Conservation (phyloP, 1,140 invertebrate genomes). For the Solen grandis region DNA sequence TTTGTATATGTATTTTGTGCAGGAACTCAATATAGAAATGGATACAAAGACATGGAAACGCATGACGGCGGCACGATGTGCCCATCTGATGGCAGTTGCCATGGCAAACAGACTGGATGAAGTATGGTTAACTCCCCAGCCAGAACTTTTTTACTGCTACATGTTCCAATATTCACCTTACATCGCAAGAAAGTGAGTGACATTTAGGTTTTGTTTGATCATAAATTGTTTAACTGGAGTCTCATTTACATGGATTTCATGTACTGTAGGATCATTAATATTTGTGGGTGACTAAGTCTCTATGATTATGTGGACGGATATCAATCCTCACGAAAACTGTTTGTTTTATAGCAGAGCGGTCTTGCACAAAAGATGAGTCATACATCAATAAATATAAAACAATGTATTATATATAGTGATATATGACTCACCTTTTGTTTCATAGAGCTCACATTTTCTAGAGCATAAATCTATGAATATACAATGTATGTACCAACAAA, state of each 20-base stretch:
- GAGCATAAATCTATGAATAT: no score
- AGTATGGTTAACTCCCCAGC: conserved; percentile 87
- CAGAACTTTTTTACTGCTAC: conserved; percentile 83
- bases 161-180: conserved; percentile 60
- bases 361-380: no score
- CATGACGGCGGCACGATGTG: conserved; percentile 88
- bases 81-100: conserved; percentile 86
- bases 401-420: no score
- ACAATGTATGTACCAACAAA: no score
- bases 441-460: no score
- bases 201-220: background rate
- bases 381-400: no score
- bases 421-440: no score
- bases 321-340: background rate
- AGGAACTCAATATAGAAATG: conserved; percentile 61
- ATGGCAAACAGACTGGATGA: conserved; percentile 89
- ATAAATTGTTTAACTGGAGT: no score
- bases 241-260: no score
- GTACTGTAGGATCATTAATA: no score
- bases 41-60: conserved; percentile 74
- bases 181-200: conserved; percentile 55
- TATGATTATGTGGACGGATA: background rate
- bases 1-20: conserved; percentile 28
- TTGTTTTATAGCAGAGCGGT: no score
- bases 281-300: background rate